Conservation (phyloP, 2,113 vertebrate species). For the Tauraco erythrolophus region DNA sequence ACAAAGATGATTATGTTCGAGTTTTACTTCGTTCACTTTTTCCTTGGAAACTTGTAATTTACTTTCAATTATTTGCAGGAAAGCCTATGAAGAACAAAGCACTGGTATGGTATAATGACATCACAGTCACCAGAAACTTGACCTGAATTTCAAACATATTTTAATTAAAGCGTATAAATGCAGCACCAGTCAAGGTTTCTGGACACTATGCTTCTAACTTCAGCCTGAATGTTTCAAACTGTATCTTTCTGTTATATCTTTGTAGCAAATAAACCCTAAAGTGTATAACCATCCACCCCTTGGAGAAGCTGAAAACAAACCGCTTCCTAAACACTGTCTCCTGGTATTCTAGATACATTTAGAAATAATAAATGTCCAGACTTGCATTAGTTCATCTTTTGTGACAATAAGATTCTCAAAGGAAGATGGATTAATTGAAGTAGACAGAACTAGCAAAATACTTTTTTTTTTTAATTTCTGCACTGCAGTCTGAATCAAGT, state of each 20-base stretch:
- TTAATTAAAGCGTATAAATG: background rate
- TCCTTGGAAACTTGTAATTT: background rate
- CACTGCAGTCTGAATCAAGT: background rate
- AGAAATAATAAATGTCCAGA: background rate
- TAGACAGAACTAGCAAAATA: background rate
- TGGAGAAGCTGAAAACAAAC: background rate
- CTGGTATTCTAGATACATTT: background rate
- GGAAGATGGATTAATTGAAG: background rate
- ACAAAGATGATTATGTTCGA: background rate
- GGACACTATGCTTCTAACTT: background rate
- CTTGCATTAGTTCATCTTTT: background rate
- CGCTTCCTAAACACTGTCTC: background rate
- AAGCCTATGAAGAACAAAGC: background rate
- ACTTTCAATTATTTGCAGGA: background rate
- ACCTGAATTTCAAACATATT: background rate
- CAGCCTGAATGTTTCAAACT: background rate
- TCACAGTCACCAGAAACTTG: background rate
- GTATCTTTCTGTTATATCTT: background rate
- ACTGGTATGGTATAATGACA: background rate
- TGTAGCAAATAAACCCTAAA: background rate
- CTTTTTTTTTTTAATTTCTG: background rate
- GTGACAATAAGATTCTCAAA: background rate
- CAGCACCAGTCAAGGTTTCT: background rate
- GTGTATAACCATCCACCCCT: background rate
- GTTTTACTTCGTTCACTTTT: background rate